Conservation (phyloP, 2,113 vertebrate species). For the Meleagris gallopavo region DNA sequence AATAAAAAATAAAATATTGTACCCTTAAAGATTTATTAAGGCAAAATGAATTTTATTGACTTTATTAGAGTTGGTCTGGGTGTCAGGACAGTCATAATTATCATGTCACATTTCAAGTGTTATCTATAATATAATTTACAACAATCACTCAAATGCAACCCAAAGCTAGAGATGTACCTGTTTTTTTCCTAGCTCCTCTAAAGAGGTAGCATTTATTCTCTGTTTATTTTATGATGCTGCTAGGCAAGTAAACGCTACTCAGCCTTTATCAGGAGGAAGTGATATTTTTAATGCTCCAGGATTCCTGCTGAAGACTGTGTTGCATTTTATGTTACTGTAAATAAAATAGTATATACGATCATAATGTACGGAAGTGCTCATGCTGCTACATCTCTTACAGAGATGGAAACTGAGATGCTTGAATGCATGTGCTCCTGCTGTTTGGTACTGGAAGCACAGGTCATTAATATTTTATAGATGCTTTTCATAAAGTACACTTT, state of each 20-base stretch:
- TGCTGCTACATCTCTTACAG: background rate
- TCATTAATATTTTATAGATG: slow-evolving; percentile 64
- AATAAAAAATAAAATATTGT: no score
- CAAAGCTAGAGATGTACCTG: background rate
- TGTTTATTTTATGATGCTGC: background rate
- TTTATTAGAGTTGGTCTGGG: background rate
- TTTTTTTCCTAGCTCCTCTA: background rate
- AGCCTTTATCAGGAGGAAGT: background rate
- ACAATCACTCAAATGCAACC: background rate
- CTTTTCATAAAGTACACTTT: slow-evolving; percentile 43
- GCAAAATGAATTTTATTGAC: background rate
- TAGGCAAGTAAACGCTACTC: background rate
- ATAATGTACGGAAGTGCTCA: background rate
- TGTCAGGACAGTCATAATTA: background rate
- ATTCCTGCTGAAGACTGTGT: background rate
- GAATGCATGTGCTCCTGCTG: slow-evolving; percentile 4
- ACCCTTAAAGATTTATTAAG: background rate
- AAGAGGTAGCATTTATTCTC: background rate
- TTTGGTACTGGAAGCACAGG: background rate
- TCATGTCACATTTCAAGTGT: background rate
- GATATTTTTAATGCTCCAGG: background rate
- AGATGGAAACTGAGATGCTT: slow-evolving; percentile 10
- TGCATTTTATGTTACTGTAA: background rate
- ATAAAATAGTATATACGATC: background rate
- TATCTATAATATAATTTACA: background rate